Conservation (phyloP, 2,888 invertebrate genomes). For the Agrochola lychnidis region DNA sequence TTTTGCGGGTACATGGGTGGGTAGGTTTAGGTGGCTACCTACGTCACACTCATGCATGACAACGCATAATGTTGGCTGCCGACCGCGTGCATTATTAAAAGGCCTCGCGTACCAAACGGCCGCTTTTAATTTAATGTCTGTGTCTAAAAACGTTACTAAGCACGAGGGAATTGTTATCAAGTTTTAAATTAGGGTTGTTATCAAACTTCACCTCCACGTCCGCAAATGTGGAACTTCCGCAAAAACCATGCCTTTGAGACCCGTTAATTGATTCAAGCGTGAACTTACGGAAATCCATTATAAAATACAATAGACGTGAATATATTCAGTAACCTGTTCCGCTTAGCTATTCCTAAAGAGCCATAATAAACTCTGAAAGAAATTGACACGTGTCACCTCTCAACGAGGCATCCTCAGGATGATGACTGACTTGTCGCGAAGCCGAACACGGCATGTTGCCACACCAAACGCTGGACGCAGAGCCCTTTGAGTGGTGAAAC, state of each 20-base stretch:
- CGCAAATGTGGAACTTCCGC: neutral
- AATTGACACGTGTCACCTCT: too few relatives aligned
- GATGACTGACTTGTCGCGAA: too few relatives aligned
- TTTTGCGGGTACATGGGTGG: constrained; percentile 69
- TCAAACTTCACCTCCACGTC: neutral
- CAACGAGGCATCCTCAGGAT: too few relatives aligned
- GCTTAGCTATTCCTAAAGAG: too few relatives aligned
- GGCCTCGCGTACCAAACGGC: constrained; percentile 71
- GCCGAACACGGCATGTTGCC: too few relatives aligned
- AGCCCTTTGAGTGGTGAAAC: too few relatives aligned
- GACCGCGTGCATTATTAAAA: constrained; percentile 82
- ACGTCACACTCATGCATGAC: constrained; percentile 76
- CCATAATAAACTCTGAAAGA: too few relatives aligned
- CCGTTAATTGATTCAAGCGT: too few relatives aligned
- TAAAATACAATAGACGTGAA: too few relatives aligned
- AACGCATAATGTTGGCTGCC: constrained; percentile 76
- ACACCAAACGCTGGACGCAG: too few relatives aligned
- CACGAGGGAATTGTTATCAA: constrained; percentile 64
- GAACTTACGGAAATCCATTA: too few relatives aligned
- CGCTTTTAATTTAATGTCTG: constrained; percentile 77
- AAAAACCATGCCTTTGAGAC: neutral
- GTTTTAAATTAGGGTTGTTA: constrained; percentile 50
- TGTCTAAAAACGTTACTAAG: constrained; percentile 71
- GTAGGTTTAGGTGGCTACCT: constrained; percentile 59
- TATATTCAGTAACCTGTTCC: too few relatives aligned